Conservation (phyloP, 2,797 vertebrate genomes). For the Trachurus trachurus region DNA sequence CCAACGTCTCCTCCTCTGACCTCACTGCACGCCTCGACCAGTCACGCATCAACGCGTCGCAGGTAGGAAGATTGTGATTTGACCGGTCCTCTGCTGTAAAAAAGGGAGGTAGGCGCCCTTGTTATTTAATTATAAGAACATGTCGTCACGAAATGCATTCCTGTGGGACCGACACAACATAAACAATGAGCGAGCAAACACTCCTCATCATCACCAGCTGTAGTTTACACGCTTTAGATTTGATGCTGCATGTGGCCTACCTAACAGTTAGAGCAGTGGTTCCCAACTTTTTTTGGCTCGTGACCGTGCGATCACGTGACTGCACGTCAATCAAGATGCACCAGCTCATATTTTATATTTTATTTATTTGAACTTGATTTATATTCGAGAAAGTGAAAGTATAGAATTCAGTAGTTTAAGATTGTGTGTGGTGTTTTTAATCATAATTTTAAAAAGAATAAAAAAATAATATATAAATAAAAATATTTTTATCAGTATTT, state of each 20-base stretch:
- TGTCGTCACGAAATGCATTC: background rate
- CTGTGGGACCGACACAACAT: background rate
- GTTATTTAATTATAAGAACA: background rate
- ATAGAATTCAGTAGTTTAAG: no score
- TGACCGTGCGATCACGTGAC: no score
- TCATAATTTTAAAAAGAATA: no score
- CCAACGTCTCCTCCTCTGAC: conserved; percentile 96
- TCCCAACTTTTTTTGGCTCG: no score
- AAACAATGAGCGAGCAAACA: background rate
- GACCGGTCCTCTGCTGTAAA: background rate
- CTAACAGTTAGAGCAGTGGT: background rate
- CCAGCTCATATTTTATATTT: no score
- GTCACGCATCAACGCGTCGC: conserved; percentile 95
- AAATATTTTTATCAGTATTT: no score
- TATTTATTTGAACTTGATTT: no score
- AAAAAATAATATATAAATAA: no score
- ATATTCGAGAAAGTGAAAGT: no score
- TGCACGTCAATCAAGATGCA: no score
- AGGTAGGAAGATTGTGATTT: conserved; percentile 80
- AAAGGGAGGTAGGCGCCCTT: background rate
- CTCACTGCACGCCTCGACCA: conserved; percentile 95
- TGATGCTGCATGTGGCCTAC: background rate
- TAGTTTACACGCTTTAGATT: background rate
- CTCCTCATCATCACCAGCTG: background rate
- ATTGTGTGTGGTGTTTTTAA: no score